These are phyloP conservation scores for Tachuris rubrigastra DNA, from an alignment of 2,113 vertebrate genomes.

Conservation along the genomic window DNA sequence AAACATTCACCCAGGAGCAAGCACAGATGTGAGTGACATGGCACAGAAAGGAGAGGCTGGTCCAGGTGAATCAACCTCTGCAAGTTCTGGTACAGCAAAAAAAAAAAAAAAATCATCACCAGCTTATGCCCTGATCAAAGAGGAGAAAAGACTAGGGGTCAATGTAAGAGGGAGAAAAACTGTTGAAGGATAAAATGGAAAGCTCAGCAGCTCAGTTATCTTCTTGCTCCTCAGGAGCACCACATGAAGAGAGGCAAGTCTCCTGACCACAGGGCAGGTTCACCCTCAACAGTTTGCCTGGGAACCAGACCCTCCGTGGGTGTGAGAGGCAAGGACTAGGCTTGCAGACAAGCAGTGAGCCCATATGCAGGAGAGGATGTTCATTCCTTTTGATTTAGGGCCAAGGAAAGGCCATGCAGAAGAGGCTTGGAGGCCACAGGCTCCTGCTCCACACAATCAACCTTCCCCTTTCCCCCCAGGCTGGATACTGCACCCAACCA, in stretches of 20 bases:
- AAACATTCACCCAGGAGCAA: constrained; percentile 14
- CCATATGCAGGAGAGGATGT: fast-evolving
- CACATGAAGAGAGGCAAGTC: neutral
- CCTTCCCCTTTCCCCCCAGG: neutral
- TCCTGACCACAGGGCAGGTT: neutral
- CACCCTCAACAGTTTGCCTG: neutral
- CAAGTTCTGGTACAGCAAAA: neutral
- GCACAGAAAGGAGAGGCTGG: neutral
- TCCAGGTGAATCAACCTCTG: neutral
- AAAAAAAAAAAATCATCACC: neutral
- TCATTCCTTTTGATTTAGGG: neutral
- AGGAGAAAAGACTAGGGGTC: neutral
- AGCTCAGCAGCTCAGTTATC: neutral
- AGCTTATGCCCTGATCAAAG: neutral
- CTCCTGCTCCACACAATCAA: neutral
- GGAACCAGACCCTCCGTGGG: neutral
- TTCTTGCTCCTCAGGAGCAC: neutral
- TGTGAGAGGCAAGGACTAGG: neutral
- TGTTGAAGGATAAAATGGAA: neutral
- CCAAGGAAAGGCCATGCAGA: neutral
- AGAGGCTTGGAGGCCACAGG: neutral
- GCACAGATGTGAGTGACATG: neutral
- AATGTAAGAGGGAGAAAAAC: neutral
- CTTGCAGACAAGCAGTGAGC: neutral
- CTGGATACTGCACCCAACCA: neutral